These are phyloP conservation scores for Drosophila nigricruria DNA, from an alignment of 2,888 invertebrate species.

Conservation along the genomic window DNA sequence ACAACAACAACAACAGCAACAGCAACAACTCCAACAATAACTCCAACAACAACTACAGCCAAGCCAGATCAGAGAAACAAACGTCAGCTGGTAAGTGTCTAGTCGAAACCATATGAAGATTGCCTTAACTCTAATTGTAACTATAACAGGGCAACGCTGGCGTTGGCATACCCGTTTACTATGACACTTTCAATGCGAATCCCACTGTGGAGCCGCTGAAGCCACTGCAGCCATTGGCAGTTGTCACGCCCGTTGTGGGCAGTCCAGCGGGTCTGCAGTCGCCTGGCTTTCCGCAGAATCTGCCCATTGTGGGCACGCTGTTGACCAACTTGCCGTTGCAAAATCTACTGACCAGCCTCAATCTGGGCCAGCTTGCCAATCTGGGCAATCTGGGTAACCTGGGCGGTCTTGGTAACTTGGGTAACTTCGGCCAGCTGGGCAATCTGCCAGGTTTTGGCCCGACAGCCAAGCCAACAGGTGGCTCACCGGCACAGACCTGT, in stretches of 20 bases:
- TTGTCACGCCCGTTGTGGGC: conserved; percentile 57
- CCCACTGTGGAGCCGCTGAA: conserved; percentile 27
- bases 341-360: conserved; percentile 53
- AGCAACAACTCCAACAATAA: background rate
- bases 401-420: conserved; percentile 40
- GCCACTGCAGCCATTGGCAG: conserved; percentile 52
- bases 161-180: conserved; percentile 55
- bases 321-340: conserved; percentile 70
- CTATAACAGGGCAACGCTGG: conserved; percentile 21
- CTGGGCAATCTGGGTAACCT: conserved; percentile 52
- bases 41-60: background rate
- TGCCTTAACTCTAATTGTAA: background rate
- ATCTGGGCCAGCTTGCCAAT: conserved; percentile 46
- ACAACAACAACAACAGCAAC: background rate
- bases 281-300: conserved; percentile 66
- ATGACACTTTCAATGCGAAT: conserved; percentile 43
- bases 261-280: conserved; percentile 29
- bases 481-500: conserved; percentile 49
- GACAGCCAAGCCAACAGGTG: conserved; percentile 21
- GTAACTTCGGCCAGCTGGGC: conserved; percentile 16
- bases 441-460: conserved; percentile 22
- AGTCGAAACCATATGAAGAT: background rate
- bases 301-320: conserved; percentile 75
- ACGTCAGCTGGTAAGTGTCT: conserved; percentile 52
- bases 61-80: conserved; percentile 47